Evolutionary conservation across 2,797 vertebrate genomes (phyloP).

Genomic region (Lacerta bilineata): DNA sequence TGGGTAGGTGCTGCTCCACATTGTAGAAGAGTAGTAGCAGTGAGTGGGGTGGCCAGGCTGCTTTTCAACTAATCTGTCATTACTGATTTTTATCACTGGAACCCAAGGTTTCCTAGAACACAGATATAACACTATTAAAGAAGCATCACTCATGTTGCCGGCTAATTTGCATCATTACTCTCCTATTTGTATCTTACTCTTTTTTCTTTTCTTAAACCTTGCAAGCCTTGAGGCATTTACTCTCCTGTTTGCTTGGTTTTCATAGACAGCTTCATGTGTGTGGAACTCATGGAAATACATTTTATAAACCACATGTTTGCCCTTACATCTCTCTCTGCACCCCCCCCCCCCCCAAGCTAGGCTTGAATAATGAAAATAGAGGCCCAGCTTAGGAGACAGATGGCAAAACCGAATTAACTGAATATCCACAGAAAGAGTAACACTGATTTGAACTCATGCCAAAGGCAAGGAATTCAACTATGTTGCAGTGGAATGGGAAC

Average conservation of each 20-base stretch:
- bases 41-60: too few relatives aligned
- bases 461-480: slow-evolving; percentile 32
- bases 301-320: slow-evolving; percentile 35
- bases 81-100: neutral
- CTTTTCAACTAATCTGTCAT: neutral
- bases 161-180: neutral
- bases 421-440: slow-evolving; percentile 39
- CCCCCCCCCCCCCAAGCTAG: slow-evolving; percentile 17
- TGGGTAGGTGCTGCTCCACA: neutral
- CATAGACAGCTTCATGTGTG: neutral
- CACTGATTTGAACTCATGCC: slow-evolving; percentile 48
- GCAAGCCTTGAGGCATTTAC: slow-evolving; percentile 34
- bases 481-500: slow-evolving; percentile 19
- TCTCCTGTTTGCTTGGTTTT: slow-evolving; percentile 13
- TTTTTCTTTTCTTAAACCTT: slow-evolving; percentile 35
- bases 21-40: neutral
- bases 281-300: slow-evolving; percentile 6
- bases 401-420: slow-evolving; percentile 62
- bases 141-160: too few relatives aligned
- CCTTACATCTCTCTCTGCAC: neutral
- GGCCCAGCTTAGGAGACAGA: slow-evolving; percentile 58
- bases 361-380: slow-evolving; percentile 61
- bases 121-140: neutral
- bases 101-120: neutral
- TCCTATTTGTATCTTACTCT: neutral